Percentiles rank a stretch among this genome's conserved stretches.
Evolutionary conservation across 2,113 vertebrate genomes (phyloP).

Genomic region (Galbula dea): DNA sequence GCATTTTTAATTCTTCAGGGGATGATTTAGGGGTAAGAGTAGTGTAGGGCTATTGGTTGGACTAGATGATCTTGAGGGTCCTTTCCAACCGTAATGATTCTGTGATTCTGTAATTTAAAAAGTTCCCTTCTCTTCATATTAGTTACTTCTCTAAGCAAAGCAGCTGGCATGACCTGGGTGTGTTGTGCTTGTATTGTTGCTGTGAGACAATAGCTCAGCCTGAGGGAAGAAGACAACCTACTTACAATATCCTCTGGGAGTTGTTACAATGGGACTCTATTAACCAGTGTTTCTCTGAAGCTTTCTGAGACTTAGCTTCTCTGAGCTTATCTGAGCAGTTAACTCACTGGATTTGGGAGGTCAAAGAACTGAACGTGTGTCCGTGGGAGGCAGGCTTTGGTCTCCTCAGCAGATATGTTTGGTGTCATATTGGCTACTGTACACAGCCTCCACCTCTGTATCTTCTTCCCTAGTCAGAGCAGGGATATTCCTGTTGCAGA

Average conservation of each 20-base stretch:
- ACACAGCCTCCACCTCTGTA: background rate
- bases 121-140: background rate
- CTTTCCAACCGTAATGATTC: no score
- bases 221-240: constrained; percentile 11
- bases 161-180: background rate
- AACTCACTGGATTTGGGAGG: background rate
- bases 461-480: background rate
- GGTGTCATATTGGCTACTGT: background rate
- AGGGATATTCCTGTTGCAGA: background rate
- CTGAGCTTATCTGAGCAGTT: background rate
- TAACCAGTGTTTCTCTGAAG: background rate
- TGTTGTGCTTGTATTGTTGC: background rate
- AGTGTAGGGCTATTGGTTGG: no score
- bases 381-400: background rate
- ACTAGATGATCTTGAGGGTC: no score
- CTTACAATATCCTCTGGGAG: background rate
- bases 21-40: no score
- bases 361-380: background rate
- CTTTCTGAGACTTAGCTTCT: background rate
- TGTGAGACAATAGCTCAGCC: constrained; percentile 14
- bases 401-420: background rate
- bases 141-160: background rate
- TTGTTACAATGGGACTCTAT: background rate
- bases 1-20: constrained; percentile 8
- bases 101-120: no score